A percentile compares a stretch with the other conserved stretches of the same genome.
phyloP scores from a whole-genome alignment of 1,140 invertebrate genomes.

The Bombus huntii region DNA sequence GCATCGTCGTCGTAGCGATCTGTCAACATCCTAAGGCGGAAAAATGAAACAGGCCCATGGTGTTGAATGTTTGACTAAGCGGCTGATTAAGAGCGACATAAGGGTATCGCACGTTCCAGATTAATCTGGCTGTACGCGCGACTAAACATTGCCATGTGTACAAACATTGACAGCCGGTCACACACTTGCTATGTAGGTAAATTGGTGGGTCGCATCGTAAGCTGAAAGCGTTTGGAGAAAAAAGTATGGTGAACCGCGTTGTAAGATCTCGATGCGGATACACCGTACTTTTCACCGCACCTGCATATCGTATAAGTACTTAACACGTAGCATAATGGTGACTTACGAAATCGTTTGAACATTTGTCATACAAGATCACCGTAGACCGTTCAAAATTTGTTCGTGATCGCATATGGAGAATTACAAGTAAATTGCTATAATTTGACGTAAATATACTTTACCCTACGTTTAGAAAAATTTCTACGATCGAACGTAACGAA shows the following conservation, averaged over 20 bases:
- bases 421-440: neutral
- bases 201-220: constrained; percentile 39
- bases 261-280: neutral
- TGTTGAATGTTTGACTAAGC: constrained; percentile 39
- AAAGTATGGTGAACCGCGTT: neutral
- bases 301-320: neutral
- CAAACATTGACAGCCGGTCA: constrained; percentile 72
- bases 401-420: neutral
- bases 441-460: neutral
- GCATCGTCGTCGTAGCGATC: neutral
- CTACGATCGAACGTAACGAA: neutral
- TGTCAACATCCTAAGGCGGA: constrained; percentile 3
- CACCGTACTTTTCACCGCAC: neutral
- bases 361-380: no score
- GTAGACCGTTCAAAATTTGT: neutral
- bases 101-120: constrained; percentile 59
- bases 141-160: constrained; percentile 72
- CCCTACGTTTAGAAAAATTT: neutral
- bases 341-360: neutral
- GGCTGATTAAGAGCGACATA: constrained; percentile 49
- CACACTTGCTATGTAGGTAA: constrained; percentile 65
- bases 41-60: constrained; percentile 18
- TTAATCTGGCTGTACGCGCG: constrained; percentile 65
- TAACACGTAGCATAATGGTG: neutral
- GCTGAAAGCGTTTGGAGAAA: constrained; percentile 5